phyloP scores from a whole-genome alignment of 2,797 vertebrate genomes.

The Alfaro cultratus region DNA sequence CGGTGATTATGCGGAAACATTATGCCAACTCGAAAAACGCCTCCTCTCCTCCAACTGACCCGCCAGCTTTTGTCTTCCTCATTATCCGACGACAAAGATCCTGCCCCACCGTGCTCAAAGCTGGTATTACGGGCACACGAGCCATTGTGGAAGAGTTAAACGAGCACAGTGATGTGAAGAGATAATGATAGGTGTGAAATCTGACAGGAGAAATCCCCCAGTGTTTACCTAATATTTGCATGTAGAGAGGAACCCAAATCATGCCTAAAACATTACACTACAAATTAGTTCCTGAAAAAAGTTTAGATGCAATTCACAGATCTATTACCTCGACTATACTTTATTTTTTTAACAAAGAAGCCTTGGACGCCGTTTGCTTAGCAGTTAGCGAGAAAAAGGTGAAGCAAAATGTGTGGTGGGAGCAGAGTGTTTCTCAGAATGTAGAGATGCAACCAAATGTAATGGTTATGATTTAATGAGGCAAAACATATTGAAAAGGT shows the following conservation, averaged over 20 bases:
- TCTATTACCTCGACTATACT: constrained; percentile 13
- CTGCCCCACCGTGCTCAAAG: constrained; percentile 10
- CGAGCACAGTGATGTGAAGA: constrained; percentile 11
- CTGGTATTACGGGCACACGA: constrained; percentile 8
- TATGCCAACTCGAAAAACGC: constrained; percentile 48
- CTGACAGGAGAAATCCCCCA: constrained; percentile 9
- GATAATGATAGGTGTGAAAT: constrained; percentile 20
- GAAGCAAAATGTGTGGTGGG: constrained; percentile 12
- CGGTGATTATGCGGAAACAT: constrained; percentile 59
- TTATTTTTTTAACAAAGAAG: constrained; percentile 9
- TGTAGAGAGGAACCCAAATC: neutral
- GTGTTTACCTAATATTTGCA: neutral
- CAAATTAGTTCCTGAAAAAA: constrained; percentile 21
- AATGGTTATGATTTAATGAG: constrained; percentile 19
- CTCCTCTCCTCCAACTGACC: constrained; percentile 36
- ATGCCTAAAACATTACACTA: constrained; percentile 13
- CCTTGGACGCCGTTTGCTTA: constrained; percentile 1
- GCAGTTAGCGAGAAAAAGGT: neutral
- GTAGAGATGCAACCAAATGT: constrained; percentile 1
- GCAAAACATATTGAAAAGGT: constrained; percentile 1
- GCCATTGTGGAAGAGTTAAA: constrained; percentile 29
- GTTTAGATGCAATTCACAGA: constrained; percentile 31
- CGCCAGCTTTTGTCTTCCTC: constrained; percentile 9
- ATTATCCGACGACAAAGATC: constrained; percentile 19
- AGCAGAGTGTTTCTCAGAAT: constrained; percentile 10